A percentile compares a stretch with the other conserved stretches of the same genome.
phyloP scores from a whole-genome alignment of 1,140 invertebrate species.

The Heliothis virescens region DNA sequence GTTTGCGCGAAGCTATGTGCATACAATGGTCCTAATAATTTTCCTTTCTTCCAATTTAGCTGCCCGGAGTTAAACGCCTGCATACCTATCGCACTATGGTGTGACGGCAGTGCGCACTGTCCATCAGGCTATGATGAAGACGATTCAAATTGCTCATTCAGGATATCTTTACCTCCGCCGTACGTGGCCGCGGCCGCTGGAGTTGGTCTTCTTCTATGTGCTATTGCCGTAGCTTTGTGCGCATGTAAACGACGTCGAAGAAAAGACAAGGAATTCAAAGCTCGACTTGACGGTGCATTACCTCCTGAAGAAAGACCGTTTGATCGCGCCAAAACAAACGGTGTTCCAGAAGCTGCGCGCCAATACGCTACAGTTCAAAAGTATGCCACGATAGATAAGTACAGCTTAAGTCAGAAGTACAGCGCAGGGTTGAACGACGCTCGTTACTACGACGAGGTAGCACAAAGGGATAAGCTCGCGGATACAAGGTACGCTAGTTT shows the following conservation, averaged over 20 bases:
- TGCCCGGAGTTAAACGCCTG: constrained; percentile 96
- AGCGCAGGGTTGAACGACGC: constrained; percentile 85
- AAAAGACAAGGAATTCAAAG: constrained; percentile 88
- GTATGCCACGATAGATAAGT: constrained; percentile 86
- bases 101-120: constrained; percentile 94
- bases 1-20: neutral
- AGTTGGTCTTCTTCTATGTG: constrained; percentile 88
- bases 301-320: constrained; percentile 86
- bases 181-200: constrained; percentile 89
- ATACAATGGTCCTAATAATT: constrained; percentile 18
- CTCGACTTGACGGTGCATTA: constrained; percentile 82
- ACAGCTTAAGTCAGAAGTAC: constrained; percentile 85
- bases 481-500: constrained; percentile 82
- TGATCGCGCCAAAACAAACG: constrained; percentile 87
- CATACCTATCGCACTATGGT: constrained; percentile 94
- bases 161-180: constrained; percentile 89
- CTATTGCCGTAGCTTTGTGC: constrained; percentile 87
- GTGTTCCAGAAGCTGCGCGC: constrained; percentile 82
- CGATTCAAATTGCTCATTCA: constrained; percentile 91
- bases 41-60: constrained; percentile 73
- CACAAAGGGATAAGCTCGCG: constrained; percentile 81
- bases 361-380: constrained; percentile 84
- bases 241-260: constrained; percentile 86
- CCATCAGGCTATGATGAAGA: constrained; percentile 94
- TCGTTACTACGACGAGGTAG: constrained; percentile 83